These are phyloP conservation scores for Megaceryle maxima DNA, from an alignment of 2,113 vertebrate species.

Conservation along the genomic window DNA sequence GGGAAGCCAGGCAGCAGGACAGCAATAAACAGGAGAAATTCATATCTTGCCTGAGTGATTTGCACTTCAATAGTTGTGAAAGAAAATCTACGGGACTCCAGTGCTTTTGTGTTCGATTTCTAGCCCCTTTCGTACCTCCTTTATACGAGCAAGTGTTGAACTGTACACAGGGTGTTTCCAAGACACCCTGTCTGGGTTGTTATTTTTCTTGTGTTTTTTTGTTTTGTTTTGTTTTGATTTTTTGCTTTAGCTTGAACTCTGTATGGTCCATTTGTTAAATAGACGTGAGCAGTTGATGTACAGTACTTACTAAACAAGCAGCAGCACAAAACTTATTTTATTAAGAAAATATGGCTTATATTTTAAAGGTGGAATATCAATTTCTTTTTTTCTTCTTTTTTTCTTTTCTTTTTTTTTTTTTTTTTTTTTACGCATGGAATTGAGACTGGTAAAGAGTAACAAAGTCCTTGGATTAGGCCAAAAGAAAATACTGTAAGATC, in stretches of 20 bases:
- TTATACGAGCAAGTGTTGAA: slow-evolving; percentile 71
- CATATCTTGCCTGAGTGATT: slow-evolving; percentile 73
- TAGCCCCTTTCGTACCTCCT: slow-evolving; percentile 74
- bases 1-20: slow-evolving; percentile 71
- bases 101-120: slow-evolving; percentile 74
- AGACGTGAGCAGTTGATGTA: slow-evolving; percentile 73
- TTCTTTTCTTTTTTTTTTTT: not conserved
- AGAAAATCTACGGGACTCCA: slow-evolving; percentile 71
- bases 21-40: slow-evolving; percentile 81
- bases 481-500: slow-evolving; percentile 58
- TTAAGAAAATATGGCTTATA: slow-evolving; percentile 75
- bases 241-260: slow-evolving; percentile 77
- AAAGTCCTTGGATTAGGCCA: slow-evolving; percentile 62
- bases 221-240: not conserved
- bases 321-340: slow-evolving; percentile 79
- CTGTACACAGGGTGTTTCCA: slow-evolving; percentile 70
- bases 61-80: slow-evolving; percentile 78
- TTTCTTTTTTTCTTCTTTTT: not conserved
- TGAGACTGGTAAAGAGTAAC: slow-evolving; percentile 52
- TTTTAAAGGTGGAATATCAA: slow-evolving; percentile 72
- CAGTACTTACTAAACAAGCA: slow-evolving; percentile 74
- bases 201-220: slow-evolving; percentile 58
- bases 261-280: slow-evolving; percentile 76
- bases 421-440: slow-evolving; percentile 45
- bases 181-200: slow-evolving; percentile 67